phyloP scores from a whole-genome alignment of 2,797 vertebrate genomes.

The Ctenopoma multispine region DNA sequence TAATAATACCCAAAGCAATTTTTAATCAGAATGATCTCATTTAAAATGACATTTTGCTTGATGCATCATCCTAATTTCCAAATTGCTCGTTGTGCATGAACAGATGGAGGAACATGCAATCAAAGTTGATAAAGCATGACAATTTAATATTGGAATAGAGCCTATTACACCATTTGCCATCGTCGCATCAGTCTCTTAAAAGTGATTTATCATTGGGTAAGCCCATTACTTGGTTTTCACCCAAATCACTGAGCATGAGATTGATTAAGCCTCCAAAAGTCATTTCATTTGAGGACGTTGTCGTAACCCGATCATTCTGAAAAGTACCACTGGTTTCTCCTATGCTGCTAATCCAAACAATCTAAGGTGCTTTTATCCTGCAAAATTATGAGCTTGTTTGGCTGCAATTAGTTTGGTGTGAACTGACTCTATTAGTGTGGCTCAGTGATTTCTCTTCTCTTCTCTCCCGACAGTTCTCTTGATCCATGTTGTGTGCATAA shows the following conservation, averaged over 20 bases:
- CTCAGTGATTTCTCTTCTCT: slow-evolving; percentile 51
- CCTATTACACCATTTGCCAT: slow-evolving; percentile 40
- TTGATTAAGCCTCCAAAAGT: slow-evolving; percentile 38
- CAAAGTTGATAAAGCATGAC: slow-evolving; percentile 50
- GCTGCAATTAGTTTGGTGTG: slow-evolving; percentile 60
- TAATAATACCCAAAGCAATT: slow-evolving; percentile 25
- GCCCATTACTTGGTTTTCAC: slow-evolving; percentile 55
- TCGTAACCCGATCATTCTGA: slow-evolving; percentile 9
- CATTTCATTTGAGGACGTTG: slow-evolving; percentile 34
- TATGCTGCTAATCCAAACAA: slow-evolving; percentile 34
- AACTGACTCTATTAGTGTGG: slow-evolving; percentile 53
- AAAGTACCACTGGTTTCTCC: slow-evolving; percentile 10
- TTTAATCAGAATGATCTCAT: slow-evolving; percentile 32
- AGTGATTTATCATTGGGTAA: slow-evolving; percentile 49
- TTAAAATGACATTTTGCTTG: slow-evolving; percentile 33
- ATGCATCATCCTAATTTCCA: slow-evolving; percentile 41
- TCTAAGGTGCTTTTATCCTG: slow-evolving; percentile 62
- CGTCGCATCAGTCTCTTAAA: slow-evolving; percentile 46
- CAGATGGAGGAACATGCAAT: slow-evolving; percentile 52
- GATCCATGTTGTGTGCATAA: slow-evolving; percentile 63
- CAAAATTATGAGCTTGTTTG: slow-evolving; percentile 57
- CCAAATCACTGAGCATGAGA: slow-evolving; percentile 50
- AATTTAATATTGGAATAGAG: slow-evolving; percentile 46
- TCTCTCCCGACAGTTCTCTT: slow-evolving; percentile 52
- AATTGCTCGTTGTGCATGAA: slow-evolving; percentile 39